These are phyloP conservation scores for Patella caerulea DNA, from an alignment of 2,888 invertebrate genomes.

Conservation along the genomic window DNA sequence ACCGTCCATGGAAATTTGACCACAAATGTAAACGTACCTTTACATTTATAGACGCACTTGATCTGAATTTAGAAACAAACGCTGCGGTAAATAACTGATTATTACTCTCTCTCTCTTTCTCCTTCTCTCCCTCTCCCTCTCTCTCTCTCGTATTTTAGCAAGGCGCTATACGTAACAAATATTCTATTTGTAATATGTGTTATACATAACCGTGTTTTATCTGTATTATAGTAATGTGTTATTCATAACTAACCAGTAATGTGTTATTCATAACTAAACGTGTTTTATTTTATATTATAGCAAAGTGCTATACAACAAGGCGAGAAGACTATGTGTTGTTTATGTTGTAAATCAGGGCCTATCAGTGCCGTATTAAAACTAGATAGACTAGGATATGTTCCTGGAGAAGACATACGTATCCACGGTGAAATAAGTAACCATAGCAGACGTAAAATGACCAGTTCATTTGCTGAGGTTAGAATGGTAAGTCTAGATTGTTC, in stretches of 20 bases:
- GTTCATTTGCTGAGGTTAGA: conserved; percentile 87
- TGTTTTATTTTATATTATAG: conserved; percentile 9
- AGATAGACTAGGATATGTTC: conserved; percentile 93
- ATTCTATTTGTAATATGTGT: too few species aligned
- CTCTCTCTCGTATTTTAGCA: too few species aligned
- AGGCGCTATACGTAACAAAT: too few species aligned
- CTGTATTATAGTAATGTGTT: not conserved
- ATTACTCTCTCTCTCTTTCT: too few species aligned
- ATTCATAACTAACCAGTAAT: too few species aligned
- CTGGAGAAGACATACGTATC: conserved; percentile 90
- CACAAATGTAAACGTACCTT: conserved; percentile 86
- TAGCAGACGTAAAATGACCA: conserved; percentile 87
- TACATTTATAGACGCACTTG: conserved; percentile 84
- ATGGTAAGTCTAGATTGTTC: conserved; percentile 72
- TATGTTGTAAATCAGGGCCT: conserved; percentile 79
- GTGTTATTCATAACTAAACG: too few species aligned
- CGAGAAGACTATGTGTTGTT: conserved; percentile 76
- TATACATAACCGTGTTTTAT: too few species aligned
- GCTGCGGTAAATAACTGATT: conserved; percentile 41
- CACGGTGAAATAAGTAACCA: conserved; percentile 87
- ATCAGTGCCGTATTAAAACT: conserved; percentile 88
- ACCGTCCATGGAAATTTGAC: conserved; percentile 87
- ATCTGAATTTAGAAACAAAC: conserved; percentile 77
- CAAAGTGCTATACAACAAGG: conserved; percentile 24
- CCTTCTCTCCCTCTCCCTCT: too few species aligned